Base-by-base conservation (phyloP, 2,888 invertebrate species). In the Salpingus planirostris region DNA sequence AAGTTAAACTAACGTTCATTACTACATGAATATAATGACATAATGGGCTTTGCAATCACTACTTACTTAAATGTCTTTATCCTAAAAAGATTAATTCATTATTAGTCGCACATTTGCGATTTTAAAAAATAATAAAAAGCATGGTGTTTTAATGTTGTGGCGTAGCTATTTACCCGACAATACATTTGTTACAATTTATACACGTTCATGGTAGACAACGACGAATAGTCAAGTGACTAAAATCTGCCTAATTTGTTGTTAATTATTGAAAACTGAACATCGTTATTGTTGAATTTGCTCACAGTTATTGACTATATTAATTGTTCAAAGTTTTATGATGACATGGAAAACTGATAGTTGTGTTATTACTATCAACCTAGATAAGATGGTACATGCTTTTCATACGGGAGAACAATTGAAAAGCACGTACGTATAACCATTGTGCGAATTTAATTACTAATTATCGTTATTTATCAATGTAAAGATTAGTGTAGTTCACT, bases 111-210 rank as follows among this genome's bases (percentile, higher is more conserved):
- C n/a, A n/a, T n/a, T n/a, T n/a, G n/a, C n/a, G n/a, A n/a, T n/a
- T n/a, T n/a, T n/a, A n/a, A n/a, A n/a, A n/a, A n/a, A n/a, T n/a
- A n/a, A n/a, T n/a, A n/a, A n/a, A n/a, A n/a, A n/a, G n/a, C n/a
- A n/a, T n/a, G n/a, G 27, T 38, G 33, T 33, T 37, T 36, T 33
- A 44, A 41, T 44, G 44, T 44, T 37, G 40, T 43, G 37, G 34
- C 25, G 38, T 42, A 44, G 40, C 31, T 35, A 38, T 43, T 40
- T 47, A 47, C 34, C 40, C 40, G 47, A 48, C 46, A 48, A 48
- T 48, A 46, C 43, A 41, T 44, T 44, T 34, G 40, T 44, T 41
- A 45, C 35, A 32, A 33, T 38, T 45, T 33, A 39, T 32, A 33
- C 36, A 27, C 6, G 29, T 33, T 35, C 24, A 33, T 45, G 28